Percentiles rank a stretch among this genome's conserved stretches.
phyloP scores from a whole-genome alignment of 1,140 invertebrate genomes.

The Chymomyza costata region DNA sequence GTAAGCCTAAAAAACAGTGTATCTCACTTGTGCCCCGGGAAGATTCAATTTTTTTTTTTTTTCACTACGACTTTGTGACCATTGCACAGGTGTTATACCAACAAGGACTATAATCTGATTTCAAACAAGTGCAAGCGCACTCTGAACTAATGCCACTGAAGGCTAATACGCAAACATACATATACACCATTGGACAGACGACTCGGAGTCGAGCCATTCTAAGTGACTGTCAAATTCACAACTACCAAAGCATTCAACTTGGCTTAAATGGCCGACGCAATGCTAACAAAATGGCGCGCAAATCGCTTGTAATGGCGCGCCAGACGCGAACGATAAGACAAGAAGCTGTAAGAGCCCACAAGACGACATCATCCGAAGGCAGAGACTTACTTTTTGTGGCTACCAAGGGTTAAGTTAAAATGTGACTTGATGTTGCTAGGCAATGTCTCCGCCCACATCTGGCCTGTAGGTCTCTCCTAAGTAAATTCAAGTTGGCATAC shows the following conservation, averaged over 20 bases:
- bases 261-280: constrained; percentile 24
- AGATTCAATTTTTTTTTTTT: too few relatives aligned
- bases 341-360: constrained; percentile 38
- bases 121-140: constrained; percentile 37
- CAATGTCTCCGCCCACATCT: too few relatives aligned
- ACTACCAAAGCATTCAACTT: too few relatives aligned
- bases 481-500: constrained; percentile 40
- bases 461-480: too few relatives aligned
- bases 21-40: too few relatives aligned
- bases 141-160: constrained; percentile 21
- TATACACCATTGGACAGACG: constrained; percentile 20
- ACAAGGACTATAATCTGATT: constrained; percentile 43
- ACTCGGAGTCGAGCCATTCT: constrained; percentile 26
- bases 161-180: too few relatives aligned
- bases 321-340: constrained; percentile 41
- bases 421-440: constrained; percentile 1
- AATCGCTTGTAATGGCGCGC: constrained; percentile 49
- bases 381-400: constrained; percentile 45
- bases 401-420: constrained; percentile 41
- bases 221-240: constrained; percentile 51
- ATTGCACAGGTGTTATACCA: constrained; percentile 31
- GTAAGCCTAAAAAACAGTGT: too few relatives aligned
- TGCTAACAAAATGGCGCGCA: constrained; percentile 50
- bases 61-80: not conserved
- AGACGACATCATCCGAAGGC: not conserved